These are phyloP conservation scores for Stigmatopora argus DNA, from an alignment of 2,113 vertebrate genomes.

Conservation along the genomic window DNA sequence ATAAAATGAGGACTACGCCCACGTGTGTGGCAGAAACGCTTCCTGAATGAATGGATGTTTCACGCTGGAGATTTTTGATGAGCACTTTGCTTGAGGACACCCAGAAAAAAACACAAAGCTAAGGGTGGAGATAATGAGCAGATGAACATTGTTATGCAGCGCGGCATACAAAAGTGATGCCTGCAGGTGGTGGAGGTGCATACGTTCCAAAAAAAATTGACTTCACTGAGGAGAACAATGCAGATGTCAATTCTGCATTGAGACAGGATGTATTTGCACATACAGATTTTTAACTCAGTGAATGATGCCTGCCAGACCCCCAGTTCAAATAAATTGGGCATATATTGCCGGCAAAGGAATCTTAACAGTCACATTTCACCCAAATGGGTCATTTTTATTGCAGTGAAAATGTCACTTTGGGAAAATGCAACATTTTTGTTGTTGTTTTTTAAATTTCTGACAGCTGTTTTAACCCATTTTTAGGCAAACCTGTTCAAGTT, in stretches of 20 bases:
- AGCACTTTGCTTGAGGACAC: slow-evolving; percentile 5
- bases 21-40: not conserved
- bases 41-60: slow-evolving; percentile 7
- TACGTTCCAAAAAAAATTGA: slow-evolving; percentile 25
- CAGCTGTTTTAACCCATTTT: no score
- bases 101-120: slow-evolving; percentile 34
- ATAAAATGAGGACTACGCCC: not conserved
- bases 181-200: slow-evolving; percentile 27
- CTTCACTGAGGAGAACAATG: slow-evolving; percentile 20
- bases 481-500: no score
- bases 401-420: no score
- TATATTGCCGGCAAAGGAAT: no score
- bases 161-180: slow-evolving; percentile 27
- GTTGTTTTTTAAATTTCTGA: no score
- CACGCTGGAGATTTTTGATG: slow-evolving; percentile 17
- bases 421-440: no score
- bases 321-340: no score
- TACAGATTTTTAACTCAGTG: not conserved
- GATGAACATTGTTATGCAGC: slow-evolving; percentile 28
- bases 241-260: not conserved
- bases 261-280: not conserved
- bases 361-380: no score
- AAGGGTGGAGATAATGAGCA: slow-evolving; percentile 40
- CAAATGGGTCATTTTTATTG: no score
- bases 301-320: not conserved